Base-by-base conservation (phyloP, 2,797 vertebrate species). In the Pseudomugil tenellus region DNA sequence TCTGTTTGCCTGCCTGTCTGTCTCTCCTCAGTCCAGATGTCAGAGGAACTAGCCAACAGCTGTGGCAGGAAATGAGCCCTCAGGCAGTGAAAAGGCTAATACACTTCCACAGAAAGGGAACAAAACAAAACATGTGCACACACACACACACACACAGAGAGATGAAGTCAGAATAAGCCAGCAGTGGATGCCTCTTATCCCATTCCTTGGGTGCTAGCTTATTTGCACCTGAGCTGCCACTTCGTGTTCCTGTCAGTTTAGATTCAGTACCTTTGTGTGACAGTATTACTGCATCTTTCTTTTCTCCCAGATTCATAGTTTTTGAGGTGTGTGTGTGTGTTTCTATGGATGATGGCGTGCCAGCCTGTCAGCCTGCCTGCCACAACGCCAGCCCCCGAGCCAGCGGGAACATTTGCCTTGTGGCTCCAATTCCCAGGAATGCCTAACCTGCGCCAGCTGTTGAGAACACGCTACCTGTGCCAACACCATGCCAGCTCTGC, bases 381-480 rank as follows among this genome's bases (percentile, higher is more conserved):
- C 87, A 94, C 93, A 92, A 94, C 90, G 91, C 92, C 93, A 95
- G 94, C 95, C 94, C 94, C 94, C 90, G 34, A 91, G 96, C 96
- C 95, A 97, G 96, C 95, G 94, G 94, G 95, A 98, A 97, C 97
- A 98, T 98, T 97, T 96, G 96, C 96, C 96, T 97, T 96, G 96
- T 96, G 97, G 96, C 96, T 95, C 94, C 95, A 97, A 98, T 97
- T 98, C 97, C 97, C 97, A 97, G 97, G 97, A 97, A 98, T 96
- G 96, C 95, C 96, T 97, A 98, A 98, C 97, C 97, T 97, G 96
- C 93, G 97, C 97, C 97, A 99, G 97, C 97, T 98, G 97, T 97
- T 97, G 96, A 96, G 96, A 96, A 98, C 97, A 96, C 94, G 96
- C 93, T 95, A 97, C 96, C 96, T 97, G 95, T 96, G 97, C 97